A percentile compares a stretch with the other conserved stretches of the same genome.
Conservation (phyloP, 2,797 vertebrate species). For the Sebastiscus albofasciatus region DNA sequence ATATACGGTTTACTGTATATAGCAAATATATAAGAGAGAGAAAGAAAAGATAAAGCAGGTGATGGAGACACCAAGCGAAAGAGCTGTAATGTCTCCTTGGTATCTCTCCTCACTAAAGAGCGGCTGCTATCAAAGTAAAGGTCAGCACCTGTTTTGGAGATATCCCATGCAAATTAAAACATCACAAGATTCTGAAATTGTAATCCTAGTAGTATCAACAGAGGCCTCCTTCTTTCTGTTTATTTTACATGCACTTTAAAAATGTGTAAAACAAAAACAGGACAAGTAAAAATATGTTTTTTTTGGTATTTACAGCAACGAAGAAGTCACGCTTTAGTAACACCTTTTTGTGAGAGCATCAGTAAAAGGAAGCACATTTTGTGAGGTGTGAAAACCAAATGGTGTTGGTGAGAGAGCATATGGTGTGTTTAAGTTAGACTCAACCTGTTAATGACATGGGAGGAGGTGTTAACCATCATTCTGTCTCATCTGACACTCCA, state of each 20-base stretch:
- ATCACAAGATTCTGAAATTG: background rate
- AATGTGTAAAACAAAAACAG: background rate
- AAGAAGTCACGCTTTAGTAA: conserved; percentile 34
- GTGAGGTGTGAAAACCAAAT: conserved; percentile 53
- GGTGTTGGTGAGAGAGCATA: conserved; percentile 45
- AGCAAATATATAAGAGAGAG: background rate
- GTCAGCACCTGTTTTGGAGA: background rate
- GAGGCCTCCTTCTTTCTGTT: background rate
- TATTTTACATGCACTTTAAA: background rate
- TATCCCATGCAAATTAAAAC: background rate
- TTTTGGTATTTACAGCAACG: conserved; percentile 8
- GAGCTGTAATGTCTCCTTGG: background rate
- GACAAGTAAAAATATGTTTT: background rate
- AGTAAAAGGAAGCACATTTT: conserved; percentile 29
- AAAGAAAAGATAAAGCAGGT: background rate
- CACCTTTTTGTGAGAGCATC: conserved; percentile 38
- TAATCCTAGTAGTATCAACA: background rate
- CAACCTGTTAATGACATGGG: conserved; percentile 37
- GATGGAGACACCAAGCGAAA: background rate
- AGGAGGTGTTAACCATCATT: conserved; percentile 27
- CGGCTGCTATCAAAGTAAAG: background rate
- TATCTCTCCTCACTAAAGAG: background rate
- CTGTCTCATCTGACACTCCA: background rate
- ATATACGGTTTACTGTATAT: no score
- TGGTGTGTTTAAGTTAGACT: conserved; percentile 35